Conservation (phyloP, 2,888 invertebrate genomes). For the Alentia gelatinosa region DNA sequence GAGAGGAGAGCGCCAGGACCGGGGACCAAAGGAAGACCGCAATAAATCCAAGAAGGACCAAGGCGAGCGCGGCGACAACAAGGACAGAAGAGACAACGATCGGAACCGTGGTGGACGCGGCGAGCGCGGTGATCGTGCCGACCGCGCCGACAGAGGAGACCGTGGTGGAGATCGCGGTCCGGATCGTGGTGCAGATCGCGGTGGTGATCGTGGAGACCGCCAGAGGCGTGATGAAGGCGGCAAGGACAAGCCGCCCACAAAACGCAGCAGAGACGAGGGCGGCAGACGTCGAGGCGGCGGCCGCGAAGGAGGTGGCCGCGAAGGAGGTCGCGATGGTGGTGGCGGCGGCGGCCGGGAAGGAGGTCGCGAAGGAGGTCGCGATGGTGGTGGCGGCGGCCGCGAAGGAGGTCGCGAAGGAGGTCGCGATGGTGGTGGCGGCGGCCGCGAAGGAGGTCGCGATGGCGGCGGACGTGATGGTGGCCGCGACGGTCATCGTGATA, state of each 20-base stretch:
- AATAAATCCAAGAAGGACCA: slow-evolving; percentile 35
- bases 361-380: neutral
- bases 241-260: slow-evolving; percentile 56
- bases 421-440: too few relatives aligned
- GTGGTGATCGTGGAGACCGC: neutral
- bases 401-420: too few relatives aligned
- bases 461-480: neutral
- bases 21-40: slow-evolving; percentile 2
- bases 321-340: neutral
- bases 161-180: neutral
- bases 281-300: neutral
- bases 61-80: neutral
- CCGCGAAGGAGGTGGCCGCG: neutral
- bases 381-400: too few relatives aligned
- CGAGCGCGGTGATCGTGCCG: neutral
- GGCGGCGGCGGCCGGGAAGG: neutral
- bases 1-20: slow-evolving; percentile 24
- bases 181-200: neutral
- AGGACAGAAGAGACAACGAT: slow-evolving; percentile 40
- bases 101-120: slow-evolving; percentile 25
- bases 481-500: slow-evolving; percentile 21
- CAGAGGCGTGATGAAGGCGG: neutral
- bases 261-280: slow-evolving; percentile 44
- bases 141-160: neutral
- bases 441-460: neutral